Percentiles rank a stretch among this genome's conserved stretches.
Evolutionary conservation across 2,888 invertebrate genomes (phyloP).

Genomic region (Sclerodermus sp.): DNA sequence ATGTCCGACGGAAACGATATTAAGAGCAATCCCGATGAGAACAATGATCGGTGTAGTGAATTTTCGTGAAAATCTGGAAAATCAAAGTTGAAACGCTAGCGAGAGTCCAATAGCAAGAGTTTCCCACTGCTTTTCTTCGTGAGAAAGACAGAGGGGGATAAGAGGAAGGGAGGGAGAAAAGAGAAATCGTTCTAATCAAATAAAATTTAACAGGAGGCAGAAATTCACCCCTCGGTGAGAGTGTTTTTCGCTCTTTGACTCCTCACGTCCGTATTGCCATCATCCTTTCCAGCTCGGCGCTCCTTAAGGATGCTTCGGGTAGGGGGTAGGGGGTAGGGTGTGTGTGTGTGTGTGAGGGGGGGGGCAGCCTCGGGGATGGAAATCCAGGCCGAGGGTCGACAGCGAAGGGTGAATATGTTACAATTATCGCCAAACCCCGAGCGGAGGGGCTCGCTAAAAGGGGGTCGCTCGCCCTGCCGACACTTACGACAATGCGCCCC

Average conservation of each 20-base stretch:
- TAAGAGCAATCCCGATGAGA: too few species aligned
- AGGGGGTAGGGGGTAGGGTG: background rate
- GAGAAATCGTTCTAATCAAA: background rate
- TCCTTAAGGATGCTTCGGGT: conserved; percentile 7
- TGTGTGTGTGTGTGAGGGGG: background rate
- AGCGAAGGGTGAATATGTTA: conserved; percentile 51
- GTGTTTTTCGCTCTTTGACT: background rate
- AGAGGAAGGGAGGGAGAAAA: background rate
- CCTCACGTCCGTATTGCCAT: background rate
- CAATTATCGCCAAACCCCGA: conserved; percentile 55
- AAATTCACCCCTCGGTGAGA: too few species aligned
- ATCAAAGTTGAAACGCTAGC: too few species aligned
- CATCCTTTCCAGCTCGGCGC: conserved; percentile 12
- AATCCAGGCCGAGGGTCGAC: background rate
- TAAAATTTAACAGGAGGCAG: background rate
- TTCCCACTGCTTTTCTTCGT: too few species aligned
- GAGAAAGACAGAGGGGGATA: background rate
- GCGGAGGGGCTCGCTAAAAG: conserved; percentile 19
- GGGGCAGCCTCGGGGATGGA: background rate
- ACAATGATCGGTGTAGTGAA: too few species aligned
- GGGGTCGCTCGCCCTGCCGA: conserved; percentile 18
- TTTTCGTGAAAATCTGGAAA: too few species aligned
- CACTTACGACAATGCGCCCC: conserved; percentile 43
- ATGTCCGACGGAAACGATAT: too few species aligned
- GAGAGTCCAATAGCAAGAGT: too few species aligned